phyloP scores from a whole-genome alignment of 2,797 vertebrate species.

The Alectoris magna region DNA sequence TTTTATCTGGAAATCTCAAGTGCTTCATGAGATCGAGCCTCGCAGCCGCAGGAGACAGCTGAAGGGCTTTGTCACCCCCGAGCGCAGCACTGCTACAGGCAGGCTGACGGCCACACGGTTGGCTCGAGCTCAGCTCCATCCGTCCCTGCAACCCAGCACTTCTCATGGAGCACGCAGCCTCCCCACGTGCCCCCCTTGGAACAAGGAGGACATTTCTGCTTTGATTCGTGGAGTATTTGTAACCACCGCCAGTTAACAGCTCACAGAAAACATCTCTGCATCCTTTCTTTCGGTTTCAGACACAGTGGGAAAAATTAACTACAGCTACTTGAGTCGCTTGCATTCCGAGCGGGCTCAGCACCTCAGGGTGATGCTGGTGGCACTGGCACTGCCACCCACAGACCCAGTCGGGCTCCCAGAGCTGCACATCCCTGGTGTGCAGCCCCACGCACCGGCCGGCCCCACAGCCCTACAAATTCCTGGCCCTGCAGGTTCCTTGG shows the following conservation, averaged over 20 bases:
- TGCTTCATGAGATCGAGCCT: background rate
- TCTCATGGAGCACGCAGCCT: background rate
- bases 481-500: conserved; percentile 68
- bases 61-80: background rate
- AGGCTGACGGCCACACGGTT: background rate
- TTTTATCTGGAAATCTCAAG: background rate
- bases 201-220: background rate
- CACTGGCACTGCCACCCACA: background rate
- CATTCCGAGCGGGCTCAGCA: background rate
- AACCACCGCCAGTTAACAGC: background rate
- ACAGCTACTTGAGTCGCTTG: background rate
- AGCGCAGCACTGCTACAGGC: background rate
- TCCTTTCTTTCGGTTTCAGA: background rate
- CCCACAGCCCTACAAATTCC: conserved; percentile 16
- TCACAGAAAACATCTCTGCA: background rate
- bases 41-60: background rate
- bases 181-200: rapidly evolving
- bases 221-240: background rate
- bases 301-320: background rate
- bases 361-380: background rate
- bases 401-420: background rate
- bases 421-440: background rate
- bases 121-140: background rate
- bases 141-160: background rate
- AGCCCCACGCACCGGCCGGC: background rate